Percentiles rank a stretch among this genome's conserved stretches.
These are phyloP conservation scores for Centroberyx gerrardi DNA, from an alignment of 2,797 vertebrate species.

Conservation along the genomic window DNA sequence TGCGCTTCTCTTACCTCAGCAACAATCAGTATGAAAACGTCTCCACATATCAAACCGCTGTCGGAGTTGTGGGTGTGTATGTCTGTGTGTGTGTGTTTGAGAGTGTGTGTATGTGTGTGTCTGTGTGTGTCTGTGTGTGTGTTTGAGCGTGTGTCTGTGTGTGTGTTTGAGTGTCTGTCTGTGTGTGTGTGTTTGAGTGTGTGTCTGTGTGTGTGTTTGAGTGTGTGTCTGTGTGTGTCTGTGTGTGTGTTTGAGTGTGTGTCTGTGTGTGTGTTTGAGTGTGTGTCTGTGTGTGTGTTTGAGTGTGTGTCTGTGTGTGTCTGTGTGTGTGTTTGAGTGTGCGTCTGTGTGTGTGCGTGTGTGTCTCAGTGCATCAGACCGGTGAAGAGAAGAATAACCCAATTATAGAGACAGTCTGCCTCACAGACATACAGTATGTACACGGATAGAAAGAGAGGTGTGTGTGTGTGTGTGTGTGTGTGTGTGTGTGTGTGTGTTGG, in stretches of 20 bases:
- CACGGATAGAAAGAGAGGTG: conserved; percentile 28
- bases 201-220: conserved; percentile 55
- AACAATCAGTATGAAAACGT: conserved; percentile 69
- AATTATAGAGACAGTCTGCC: conserved; percentile 84
- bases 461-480: conserved; percentile 31
- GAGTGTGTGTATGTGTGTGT: no score
- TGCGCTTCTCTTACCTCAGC: conserved; percentile 73
- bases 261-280: not conserved
- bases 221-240: no score
- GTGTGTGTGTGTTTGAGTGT: conserved; percentile 45
- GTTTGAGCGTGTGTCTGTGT: no score
- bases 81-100: not conserved
- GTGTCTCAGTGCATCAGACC: conserved; percentile 82
- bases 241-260: not conserved
- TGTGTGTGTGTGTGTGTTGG: conserved; percentile 45
- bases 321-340: not conserved
- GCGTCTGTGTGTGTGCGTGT: conserved; percentile 39
- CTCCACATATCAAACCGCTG: conserved; percentile 68
- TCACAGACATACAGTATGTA: conserved; percentile 78
- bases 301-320: no score
- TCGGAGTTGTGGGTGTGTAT: conserved; percentile 20
- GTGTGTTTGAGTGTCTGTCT: not conserved
- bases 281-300: conserved; percentile 61
- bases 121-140: conserved; percentile 65
- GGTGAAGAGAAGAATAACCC: conserved; percentile 83